phyloP scores from a whole-genome alignment of 1,140 invertebrate species.

The Drosophila chauvacae region DNA sequence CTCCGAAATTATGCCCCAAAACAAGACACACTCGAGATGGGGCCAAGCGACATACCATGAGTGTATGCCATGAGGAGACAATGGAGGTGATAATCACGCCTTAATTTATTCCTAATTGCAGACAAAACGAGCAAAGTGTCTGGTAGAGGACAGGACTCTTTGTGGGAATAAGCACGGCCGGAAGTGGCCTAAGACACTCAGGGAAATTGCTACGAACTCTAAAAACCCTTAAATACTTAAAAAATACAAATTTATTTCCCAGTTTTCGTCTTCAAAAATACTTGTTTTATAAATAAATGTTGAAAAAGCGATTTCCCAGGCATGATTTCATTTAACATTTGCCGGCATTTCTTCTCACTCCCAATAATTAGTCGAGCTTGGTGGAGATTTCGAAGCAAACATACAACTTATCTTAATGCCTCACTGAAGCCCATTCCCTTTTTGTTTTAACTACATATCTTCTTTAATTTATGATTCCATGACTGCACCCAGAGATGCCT shows the following conservation, averaged over 20 bases:
- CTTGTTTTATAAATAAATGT: too few relatives aligned
- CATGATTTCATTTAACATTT: not conserved
- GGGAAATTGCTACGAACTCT: not conserved
- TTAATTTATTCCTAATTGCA: conserved; percentile 76
- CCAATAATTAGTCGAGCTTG: not conserved
- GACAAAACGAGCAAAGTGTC: conserved; percentile 47
- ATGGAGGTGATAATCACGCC: conserved; percentile 67
- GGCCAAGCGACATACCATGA: conserved; percentile 32
- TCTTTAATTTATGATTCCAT: conserved; percentile 25
- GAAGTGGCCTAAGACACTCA: conserved; percentile 15
- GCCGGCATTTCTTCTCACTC: too few relatives aligned
- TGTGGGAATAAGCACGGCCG: conserved; percentile 23
- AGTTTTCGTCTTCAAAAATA: not conserved
- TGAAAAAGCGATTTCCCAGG: not conserved
- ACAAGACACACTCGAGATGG: conserved; percentile 39
- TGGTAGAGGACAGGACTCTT: conserved; percentile 23
- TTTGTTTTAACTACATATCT: conserved; percentile 5
- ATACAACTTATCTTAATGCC: not conserved
- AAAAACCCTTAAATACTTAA: not conserved
- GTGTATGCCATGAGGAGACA: conserved; percentile 45
- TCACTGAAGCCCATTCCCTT: conserved; percentile 3
- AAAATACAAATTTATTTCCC: not conserved
- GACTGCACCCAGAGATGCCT: conserved; percentile 22
- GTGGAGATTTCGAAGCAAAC: not conserved
- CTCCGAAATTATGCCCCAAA: conserved; percentile 27